Conservation (phyloP, 2,797 vertebrate genomes). For the Alcedo atthis region DNA sequence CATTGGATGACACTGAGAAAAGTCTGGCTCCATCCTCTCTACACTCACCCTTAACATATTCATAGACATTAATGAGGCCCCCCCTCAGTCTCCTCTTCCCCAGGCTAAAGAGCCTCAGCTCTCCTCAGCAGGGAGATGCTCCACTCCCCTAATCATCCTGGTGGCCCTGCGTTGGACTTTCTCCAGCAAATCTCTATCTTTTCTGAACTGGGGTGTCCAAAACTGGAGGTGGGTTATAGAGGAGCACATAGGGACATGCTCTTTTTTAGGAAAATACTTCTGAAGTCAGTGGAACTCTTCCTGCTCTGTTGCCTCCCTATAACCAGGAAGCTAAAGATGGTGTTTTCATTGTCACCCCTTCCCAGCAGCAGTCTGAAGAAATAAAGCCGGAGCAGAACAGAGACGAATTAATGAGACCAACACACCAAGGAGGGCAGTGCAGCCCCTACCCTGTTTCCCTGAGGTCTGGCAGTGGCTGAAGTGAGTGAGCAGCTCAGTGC, state of each 20-base stretch:
- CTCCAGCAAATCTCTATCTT: too few relatives aligned
- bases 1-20: too few relatives aligned
- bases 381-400: neutral
- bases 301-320: neutral
- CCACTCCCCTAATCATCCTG: too few relatives aligned
- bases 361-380: neutral
- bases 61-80: too few relatives aligned
- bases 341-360: rapidly evolving
- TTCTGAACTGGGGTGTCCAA: too few relatives aligned
- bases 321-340: neutral
- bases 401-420: neutral
- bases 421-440: rapidly evolving
- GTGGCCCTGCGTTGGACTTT: too few relatives aligned
- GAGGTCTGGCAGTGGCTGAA: neutral
- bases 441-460: neutral
- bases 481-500: neutral
- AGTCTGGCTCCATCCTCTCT: too few relatives aligned
- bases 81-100: too few relatives aligned
- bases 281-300: rapidly evolving
- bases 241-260: rapidly evolving
- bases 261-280: neutral
- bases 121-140: too few relatives aligned
- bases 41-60: too few relatives aligned
- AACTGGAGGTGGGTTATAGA: neutral
- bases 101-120: too few relatives aligned